Percentiles rank a stretch among this genome's conserved stretches.
Evolutionary conservation across 2,113 vertebrate genomes (phyloP).

Genomic region (Rhinoderma darwinii): DNA sequence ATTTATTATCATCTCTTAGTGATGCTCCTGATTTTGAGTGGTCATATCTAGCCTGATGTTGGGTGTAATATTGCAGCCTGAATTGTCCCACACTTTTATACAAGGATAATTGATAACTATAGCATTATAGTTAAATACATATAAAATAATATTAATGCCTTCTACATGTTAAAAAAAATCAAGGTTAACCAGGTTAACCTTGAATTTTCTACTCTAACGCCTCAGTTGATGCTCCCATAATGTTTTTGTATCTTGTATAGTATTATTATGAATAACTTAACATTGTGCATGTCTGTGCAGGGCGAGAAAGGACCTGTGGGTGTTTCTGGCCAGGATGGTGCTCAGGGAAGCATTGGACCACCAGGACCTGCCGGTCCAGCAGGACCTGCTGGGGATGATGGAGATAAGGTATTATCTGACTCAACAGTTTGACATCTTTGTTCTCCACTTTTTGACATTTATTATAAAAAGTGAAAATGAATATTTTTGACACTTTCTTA

Average conservation of each 20-base stretch:
- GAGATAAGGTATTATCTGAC: slow-evolving; percentile 81
- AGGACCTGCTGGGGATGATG: slow-evolving; percentile 86
- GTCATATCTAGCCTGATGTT: neutral
- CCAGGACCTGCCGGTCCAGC: slow-evolving; percentile 77
- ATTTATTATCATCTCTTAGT: neutral
- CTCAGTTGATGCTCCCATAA: neutral
- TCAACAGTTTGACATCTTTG: fast-evolving
- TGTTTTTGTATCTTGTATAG: neutral
- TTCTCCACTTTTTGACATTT: neutral
- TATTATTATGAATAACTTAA: neutral
- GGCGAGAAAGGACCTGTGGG: slow-evolving; percentile 86
- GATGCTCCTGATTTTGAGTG: neutral
- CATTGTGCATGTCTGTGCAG: slow-evolving; percentile 64
- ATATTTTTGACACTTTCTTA: neutral
- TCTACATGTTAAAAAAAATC: neutral
- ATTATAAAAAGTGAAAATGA: neutral
- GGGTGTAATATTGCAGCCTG: neutral
- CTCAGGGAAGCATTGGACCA: slow-evolving; percentile 78
- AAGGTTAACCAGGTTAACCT: neutral
- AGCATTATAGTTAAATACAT: too few species aligned
- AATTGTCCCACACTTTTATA: neutral
- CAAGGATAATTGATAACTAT: too few species aligned
- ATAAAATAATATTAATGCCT: neutral
- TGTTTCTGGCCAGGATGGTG: slow-evolving; percentile 81
- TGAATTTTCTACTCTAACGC: neutral